Evolutionary conservation across 2,888 invertebrate species (phyloP).

Genomic region (Eucera pruinosa): DNA sequence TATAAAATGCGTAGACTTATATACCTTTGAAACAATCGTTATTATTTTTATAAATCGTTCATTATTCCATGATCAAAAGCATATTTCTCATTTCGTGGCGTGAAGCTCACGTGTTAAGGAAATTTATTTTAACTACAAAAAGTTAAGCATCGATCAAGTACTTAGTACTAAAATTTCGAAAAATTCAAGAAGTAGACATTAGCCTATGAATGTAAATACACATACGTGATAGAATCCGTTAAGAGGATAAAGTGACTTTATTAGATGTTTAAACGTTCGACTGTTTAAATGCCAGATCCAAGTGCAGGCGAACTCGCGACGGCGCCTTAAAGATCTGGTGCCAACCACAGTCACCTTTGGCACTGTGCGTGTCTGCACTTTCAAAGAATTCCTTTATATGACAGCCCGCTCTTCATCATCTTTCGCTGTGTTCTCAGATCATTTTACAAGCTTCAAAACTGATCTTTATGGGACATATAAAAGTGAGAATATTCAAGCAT

Average conservation of each 20-base stretch:
- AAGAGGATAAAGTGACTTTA: constrained; percentile 1
- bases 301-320: constrained; percentile 27
- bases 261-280: constrained; percentile 5
- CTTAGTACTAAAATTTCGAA: too few species aligned
- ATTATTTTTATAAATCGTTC: too few species aligned
- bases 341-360: constrained; percentile 50
- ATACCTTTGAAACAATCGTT: too few species aligned
- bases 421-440: not conserved
- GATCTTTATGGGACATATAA: not conserved
- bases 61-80: too few species aligned
- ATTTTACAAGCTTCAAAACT: not conserved
- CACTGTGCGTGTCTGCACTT: constrained; percentile 19
- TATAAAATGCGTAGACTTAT: too few species aligned
- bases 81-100: too few species aligned
- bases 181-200: too few species aligned
- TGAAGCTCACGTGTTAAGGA: too few species aligned
- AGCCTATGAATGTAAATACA: too few species aligned
- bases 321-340: constrained; percentile 36
- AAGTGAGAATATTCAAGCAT: not conserved
- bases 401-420: not conserved
- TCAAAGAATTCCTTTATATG: constrained; percentile 2
- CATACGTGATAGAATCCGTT: too few species aligned
- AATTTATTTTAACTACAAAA: too few species aligned
- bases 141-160: too few species aligned
- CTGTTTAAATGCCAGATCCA: constrained; percentile 5